A percentile compares a stretch with the other conserved stretches of the same genome.
Conservation (phyloP, 1,140 invertebrate genomes). For the Drepana arcuata region DNA sequence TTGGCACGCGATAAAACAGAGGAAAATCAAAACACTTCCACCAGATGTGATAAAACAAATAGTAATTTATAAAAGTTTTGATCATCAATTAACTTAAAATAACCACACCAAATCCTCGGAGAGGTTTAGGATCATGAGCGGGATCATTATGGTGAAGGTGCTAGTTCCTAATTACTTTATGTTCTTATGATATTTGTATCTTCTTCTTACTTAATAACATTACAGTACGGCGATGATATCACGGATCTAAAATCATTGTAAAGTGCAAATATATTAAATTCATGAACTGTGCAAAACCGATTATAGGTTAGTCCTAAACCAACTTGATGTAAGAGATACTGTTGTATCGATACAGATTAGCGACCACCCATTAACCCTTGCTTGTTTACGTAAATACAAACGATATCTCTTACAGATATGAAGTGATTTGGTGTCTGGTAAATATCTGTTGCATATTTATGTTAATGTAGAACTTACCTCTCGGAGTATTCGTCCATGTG, state of each 20-base stretch:
- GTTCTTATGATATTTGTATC: constrained; percentile 43
- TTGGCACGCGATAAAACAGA: constrained; percentile 53
- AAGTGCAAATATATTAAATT: constrained; percentile 58
- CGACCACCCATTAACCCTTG: too few species aligned
- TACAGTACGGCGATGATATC: constrained; percentile 51
- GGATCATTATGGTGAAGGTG: constrained; percentile 56
- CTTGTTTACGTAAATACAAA: too few species aligned
- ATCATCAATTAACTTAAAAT: constrained; percentile 52
- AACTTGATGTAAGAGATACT: constrained; percentile 47
- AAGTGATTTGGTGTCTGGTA: constrained; percentile 55
- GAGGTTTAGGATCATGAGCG: constrained; percentile 61
- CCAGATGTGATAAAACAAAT: constrained; percentile 65
- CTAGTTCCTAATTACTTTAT: constrained; percentile 56
- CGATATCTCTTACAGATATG: constrained; percentile 53
- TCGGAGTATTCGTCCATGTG: constrained; percentile 97
- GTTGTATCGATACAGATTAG: constrained; percentile 9
- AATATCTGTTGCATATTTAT: constrained; percentile 1
- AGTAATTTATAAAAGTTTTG: constrained; percentile 47
- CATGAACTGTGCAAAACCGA: constrained; percentile 50
- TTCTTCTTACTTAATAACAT: constrained; percentile 40
- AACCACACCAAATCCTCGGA: constrained; percentile 71
- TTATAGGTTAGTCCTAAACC: constrained; percentile 43
- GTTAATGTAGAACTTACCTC: constrained; percentile 82
- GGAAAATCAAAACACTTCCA: constrained; percentile 72
- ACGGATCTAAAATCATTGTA: constrained; percentile 54